These are phyloP conservation scores for Nerophis lumbriciformis DNA, from an alignment of 2,113 vertebrate genomes.

Conservation along the genomic window DNA sequence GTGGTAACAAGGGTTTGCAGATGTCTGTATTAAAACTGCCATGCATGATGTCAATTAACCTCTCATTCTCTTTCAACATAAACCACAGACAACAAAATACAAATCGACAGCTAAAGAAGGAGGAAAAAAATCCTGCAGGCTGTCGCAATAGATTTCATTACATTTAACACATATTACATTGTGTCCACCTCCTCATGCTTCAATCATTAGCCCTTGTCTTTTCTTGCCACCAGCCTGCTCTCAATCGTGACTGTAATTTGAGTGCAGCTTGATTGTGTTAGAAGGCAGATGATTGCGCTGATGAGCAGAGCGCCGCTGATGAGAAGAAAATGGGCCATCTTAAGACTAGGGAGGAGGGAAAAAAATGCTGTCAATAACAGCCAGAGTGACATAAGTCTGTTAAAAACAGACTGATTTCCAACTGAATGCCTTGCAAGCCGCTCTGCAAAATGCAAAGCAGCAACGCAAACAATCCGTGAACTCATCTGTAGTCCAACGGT, in stretches of 20 bases:
- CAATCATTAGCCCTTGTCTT: constrained; percentile 28
- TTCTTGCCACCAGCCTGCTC: constrained; percentile 33
- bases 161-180: constrained; percentile 21
- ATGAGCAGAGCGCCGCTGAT: constrained; percentile 45
- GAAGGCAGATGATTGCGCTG: constrained; percentile 55
- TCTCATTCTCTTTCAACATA: not conserved
- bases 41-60: constrained; percentile 2
- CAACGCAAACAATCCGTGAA: constrained; percentile 24
- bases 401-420: constrained; percentile 16
- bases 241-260: constrained; percentile 51
- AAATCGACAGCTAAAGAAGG: not conserved
- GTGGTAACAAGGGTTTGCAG: not conserved
- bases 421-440: constrained; percentile 5
- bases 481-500: constrained; percentile 12
- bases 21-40: not conserved
- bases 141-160: constrained; percentile 8
- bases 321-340: constrained; percentile 51
- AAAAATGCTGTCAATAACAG: constrained; percentile 35
- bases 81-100: not conserved
- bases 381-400: constrained; percentile 18
- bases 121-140: not conserved
- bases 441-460: constrained; percentile 17
- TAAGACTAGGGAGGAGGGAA: constrained; percentile 21
- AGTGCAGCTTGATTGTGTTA: constrained; percentile 54
- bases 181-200: constrained; percentile 17